Conservation (phyloP, 1,140 invertebrate species). For the Elysia chlorotica region DNA sequence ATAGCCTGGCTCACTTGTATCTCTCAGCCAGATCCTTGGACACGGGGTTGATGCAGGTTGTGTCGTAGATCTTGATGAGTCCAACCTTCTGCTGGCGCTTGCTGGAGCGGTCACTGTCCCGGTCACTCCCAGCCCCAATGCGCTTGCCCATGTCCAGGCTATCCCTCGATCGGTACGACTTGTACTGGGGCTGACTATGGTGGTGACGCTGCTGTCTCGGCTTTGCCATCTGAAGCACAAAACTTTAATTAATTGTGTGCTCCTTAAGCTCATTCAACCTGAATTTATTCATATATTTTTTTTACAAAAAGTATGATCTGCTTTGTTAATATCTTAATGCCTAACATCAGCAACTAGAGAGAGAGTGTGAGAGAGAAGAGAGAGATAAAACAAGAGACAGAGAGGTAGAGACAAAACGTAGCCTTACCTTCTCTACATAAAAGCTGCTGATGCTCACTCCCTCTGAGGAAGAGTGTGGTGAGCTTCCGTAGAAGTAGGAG, state of each 20-base stretch:
- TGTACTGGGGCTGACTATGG: constrained; percentile 11
- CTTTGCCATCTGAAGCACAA: not conserved
- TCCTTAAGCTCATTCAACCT: too few species aligned
- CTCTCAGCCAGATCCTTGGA: constrained; percentile 80
- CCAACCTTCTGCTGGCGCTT: constrained; percentile 60
- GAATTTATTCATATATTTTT: too few species aligned
- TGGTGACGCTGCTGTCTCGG: not conserved
- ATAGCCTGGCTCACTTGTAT: constrained; percentile 81
- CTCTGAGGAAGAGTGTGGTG: constrained; percentile 36
- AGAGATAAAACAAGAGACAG: too few species aligned
- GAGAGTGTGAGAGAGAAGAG: too few species aligned
- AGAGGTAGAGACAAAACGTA: too few species aligned
- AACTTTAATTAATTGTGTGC: too few species aligned
- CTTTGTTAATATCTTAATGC: too few species aligned
- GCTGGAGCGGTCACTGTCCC: too few species aligned
- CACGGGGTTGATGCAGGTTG: constrained; percentile 76
- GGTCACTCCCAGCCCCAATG: too few species aligned
- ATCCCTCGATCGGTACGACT: constrained; percentile 6
- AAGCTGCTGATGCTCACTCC: constrained; percentile 64
- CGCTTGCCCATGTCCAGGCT: not conserved
- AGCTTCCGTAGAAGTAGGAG: constrained; percentile 26
- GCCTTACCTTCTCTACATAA: constrained; percentile 65
- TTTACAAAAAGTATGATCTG: too few species aligned
- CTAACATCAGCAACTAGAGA: too few species aligned
- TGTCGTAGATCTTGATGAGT: constrained; percentile 79